Base-by-base conservation (phyloP, 2,113 vertebrate genomes). In the Pyrgilauda ruficollis region DNA sequence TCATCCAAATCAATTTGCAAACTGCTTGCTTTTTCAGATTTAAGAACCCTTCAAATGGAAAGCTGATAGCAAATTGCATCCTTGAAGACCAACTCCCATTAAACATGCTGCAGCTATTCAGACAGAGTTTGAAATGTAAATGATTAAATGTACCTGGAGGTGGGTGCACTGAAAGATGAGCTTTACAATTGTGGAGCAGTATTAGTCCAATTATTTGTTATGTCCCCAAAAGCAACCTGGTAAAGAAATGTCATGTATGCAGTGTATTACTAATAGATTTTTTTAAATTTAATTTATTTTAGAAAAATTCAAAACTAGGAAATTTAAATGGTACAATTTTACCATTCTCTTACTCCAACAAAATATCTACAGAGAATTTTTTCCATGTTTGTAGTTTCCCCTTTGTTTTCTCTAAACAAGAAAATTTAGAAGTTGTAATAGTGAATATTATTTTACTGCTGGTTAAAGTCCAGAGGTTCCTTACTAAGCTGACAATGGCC, bases 1-100 rank as follows among this genome's bases (percentile, higher is more conserved):
- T 96, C 86, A 90, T 86, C 78, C 89, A 96, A 93, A 94, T 90
- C 68, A 93, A 78, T 95, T 94, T 91, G 70, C 33, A 81, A 94
- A 94, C n/a, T 44, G 50, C 53, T 84, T 49, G 44, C 56, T 94
- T 91, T 52, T 91, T 82, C 52, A 82, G 89, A 77, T 86, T 79
- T 68, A 94, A 90, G 83, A 92, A 89, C 46, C 43, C n/a, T 93
- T 84, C 79, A 84, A 89, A 74, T 77, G 89, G 78, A 70, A 94
- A 55, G 68, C 43, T 90, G 56, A 87, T 89, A 33, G 80, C 52
- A 95, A 93, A 63, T 50, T 50, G 61, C 64, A 91, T 46, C 68
- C 86, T 81, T 69, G 68, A 96, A 88, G 89, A 59, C n/a, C 14
- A 4, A 84, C 89, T 91, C 62, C 56, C 10, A 13, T 79, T 89